phyloP scores from a whole-genome alignment of 2,888 invertebrate genomes.

The Pachycephus smyrnensis region DNA sequence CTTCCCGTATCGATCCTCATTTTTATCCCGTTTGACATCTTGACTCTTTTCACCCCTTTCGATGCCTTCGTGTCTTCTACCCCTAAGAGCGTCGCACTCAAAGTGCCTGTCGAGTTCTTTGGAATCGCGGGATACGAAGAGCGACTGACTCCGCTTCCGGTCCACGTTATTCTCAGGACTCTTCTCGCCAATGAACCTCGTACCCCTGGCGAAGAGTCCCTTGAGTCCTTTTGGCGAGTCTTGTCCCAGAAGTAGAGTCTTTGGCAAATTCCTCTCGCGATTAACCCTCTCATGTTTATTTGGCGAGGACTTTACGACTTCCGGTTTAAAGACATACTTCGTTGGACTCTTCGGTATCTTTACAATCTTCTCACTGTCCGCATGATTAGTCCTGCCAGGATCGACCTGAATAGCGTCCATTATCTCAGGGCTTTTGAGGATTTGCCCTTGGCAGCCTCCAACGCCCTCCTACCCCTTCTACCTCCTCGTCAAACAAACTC shows the following conservation, averaged over 20 bases:
- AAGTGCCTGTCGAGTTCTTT: slow-evolving; percentile 26
- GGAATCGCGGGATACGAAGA: slow-evolving; percentile 34
- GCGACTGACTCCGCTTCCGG: slow-evolving; percentile 39
- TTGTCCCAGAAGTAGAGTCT: slow-evolving; percentile 14
- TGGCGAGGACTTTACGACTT: slow-evolving; percentile 29
- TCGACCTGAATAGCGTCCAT: slow-evolving; percentile 34
- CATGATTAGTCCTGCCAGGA: slow-evolving; percentile 32
- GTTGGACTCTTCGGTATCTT: slow-evolving; percentile 20
- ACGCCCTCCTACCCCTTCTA: background rate
- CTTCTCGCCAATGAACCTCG: slow-evolving; percentile 22
- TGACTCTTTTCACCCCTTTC: background rate
- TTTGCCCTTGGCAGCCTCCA: slow-evolving; percentile 6
- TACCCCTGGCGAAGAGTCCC: slow-evolving; percentile 28
- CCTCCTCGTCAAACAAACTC: background rate
- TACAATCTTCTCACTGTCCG: slow-evolving; percentile 9
- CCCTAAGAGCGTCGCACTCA: background rate
- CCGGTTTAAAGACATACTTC: slow-evolving; percentile 25
- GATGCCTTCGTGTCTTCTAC: background rate
- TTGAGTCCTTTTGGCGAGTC: slow-evolving; percentile 27
- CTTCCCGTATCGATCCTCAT: background rate
- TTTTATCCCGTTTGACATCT: slow-evolving; percentile 6
- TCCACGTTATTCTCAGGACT: slow-evolving; percentile 30
- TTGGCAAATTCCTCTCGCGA: slow-evolving; percentile 15
- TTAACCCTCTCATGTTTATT: slow-evolving; percentile 20
- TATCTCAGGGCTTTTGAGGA: slow-evolving; percentile 21